Evolutionary conservation across 2,888 invertebrate genomes (phyloP).

Genomic region (Rugalucina vietnamica): DNA sequence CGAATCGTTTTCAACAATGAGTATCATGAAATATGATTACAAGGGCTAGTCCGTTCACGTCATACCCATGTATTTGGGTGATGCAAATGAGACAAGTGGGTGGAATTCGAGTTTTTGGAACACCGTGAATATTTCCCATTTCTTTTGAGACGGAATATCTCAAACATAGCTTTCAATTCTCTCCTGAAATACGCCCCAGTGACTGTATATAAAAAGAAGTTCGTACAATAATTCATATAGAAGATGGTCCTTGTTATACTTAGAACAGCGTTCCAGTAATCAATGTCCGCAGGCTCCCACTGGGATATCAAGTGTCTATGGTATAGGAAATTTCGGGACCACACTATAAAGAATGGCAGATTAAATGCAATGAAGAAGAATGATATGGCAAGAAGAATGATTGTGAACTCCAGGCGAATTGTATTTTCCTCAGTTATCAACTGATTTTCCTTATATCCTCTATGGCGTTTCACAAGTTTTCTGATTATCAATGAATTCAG

Average conservation of each 20-base stretch:
- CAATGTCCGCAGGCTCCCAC: slow-evolving; percentile 18
- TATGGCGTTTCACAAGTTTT: slow-evolving; percentile 63
- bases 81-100: background rate
- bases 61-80: background rate
- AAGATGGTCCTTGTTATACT: slow-evolving; percentile 77
- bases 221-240: slow-evolving; percentile 80
- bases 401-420: slow-evolving; percentile 79
- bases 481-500: slow-evolving; percentile 75
- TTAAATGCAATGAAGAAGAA: slow-evolving; percentile 80
- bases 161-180: slow-evolving; percentile 66
- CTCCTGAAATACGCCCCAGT: slow-evolving; percentile 79
- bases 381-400: slow-evolving; percentile 80
- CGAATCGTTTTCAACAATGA: too few relatives aligned
- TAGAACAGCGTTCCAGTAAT: slow-evolving; percentile 68
- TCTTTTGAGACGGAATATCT: background rate
- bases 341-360: slow-evolving; percentile 79
- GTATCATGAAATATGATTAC: too few relatives aligned
- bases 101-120: background rate
- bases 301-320: slow-evolving; percentile 13
- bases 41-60: too few relatives aligned
- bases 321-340: slow-evolving; percentile 66
- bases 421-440: slow-evolving; percentile 73
- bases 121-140: background rate
- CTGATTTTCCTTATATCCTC: slow-evolving; percentile 47
- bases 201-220: slow-evolving; percentile 81